Evolutionary conservation across 92 coral and sea anemone genomes (phyloP).

Genomic region (Diadumene lineata): DNA sequence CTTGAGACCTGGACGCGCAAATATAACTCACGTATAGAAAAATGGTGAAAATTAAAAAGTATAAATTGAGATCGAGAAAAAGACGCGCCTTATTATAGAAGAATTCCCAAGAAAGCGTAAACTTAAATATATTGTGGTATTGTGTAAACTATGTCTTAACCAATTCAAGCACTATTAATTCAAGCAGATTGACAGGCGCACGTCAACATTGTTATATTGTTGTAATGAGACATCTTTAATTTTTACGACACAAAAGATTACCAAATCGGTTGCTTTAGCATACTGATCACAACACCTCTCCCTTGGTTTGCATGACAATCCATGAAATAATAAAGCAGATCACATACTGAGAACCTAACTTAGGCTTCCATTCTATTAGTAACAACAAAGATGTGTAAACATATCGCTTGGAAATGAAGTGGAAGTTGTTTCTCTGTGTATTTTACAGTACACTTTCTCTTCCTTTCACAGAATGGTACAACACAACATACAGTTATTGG

Average conservation of each 20-base stretch:
- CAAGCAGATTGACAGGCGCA: neutral
- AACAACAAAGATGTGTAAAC: slow-evolving; percentile 23
- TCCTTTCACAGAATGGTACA: slow-evolving; percentile 81
- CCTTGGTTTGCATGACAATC: slow-evolving; percentile 27
- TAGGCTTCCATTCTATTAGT: neutral
- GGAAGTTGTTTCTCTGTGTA: slow-evolving; percentile 42
- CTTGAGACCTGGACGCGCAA: no score
- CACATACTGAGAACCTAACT: neutral
- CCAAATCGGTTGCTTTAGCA: slow-evolving; percentile 14
- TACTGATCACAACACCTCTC: slow-evolving; percentile 1
- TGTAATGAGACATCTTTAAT: neutral
- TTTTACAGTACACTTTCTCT: slow-evolving; percentile 61
- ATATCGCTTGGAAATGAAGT: slow-evolving; percentile 32
- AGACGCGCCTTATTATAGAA: no score
- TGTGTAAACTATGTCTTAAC: no score
- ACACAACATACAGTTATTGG: slow-evolving; percentile 75
- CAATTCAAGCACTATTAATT: no score
- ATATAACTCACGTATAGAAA: no score
- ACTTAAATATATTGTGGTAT: no score
- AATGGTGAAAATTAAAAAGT: no score
- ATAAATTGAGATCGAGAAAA: no score
- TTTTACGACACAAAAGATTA: slow-evolving; percentile 3
- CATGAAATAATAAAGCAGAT: neutral
- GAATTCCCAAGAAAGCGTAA: no score
- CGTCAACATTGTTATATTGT: neutral